Evolutionary conservation across 2,113 vertebrate genomes (phyloP), one percentile per base, ranked within the genome.

Genomic region (Takifugu flavidus): DNA sequence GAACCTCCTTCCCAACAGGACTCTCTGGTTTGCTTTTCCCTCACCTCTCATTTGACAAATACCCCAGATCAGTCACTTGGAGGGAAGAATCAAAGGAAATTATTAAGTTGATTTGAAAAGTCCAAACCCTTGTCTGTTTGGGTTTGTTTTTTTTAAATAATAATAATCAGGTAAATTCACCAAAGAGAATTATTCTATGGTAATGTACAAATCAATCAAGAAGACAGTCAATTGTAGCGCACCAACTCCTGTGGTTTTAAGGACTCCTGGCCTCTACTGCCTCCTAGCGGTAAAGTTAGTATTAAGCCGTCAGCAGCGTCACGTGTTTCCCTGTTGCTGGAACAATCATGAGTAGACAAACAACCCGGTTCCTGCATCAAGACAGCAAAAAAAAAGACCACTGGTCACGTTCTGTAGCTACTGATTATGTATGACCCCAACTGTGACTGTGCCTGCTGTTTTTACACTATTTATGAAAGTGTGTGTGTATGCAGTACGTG

Each of bases 401-500:
- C 61, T 47, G 61, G 26, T 70, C 29, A 11, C 53, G 26, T 68
- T 77, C 72, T 84, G 12, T 74, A 68, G 80, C 75, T 49, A 63
- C 59, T 72, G 72, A 80, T 75, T 70, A 80, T 80, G 54, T 79
- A 60, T 77, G 75, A 74, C 66, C 74, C 79, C 74, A 43, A 39
- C 68, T 68, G 79, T 88, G 79, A 87, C 72, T 44, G 73, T 84
- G 83, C 84, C 84, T 84, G 80, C 79, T 86, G 78, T 88, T 85
- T 82, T 74, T 79, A 87, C 82, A 89, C 72, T 86, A 79, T 87
- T 88, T 89, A 85, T 86, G 76, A 79, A 58, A 71, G 67, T 55
- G 59, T 60, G 59, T 60, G 56, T 79, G 63, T 74, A 47, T 62
- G 62, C 74, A 65, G 45, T 67, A 52, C 60, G 10, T 57, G 54